A percentile compares a stretch with the other conserved stretches of the same genome.
Evolutionary conservation across 2,888 invertebrate genomes (phyloP).

Genomic region (Therioaphis trifolii): DNA sequence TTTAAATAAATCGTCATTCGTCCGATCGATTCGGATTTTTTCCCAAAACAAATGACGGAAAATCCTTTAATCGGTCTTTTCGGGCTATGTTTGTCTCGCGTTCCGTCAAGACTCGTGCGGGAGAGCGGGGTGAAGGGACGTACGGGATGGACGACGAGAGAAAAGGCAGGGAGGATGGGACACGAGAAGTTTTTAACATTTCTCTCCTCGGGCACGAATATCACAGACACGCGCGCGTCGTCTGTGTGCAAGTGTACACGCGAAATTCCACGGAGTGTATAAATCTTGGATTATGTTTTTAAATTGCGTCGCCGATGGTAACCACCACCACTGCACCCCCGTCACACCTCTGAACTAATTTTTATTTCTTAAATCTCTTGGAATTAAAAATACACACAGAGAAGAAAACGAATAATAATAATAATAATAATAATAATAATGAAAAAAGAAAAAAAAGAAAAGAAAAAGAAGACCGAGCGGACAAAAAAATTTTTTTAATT

Average conservation of each 20-base stretch:
- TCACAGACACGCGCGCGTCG: neutral
- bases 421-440: no score
- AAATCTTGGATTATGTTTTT: conserved; percentile 61
- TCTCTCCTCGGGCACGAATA: conserved; percentile 21
- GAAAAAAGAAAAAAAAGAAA: neutral
- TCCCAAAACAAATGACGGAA: conserved; percentile 8
- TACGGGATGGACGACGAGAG: no score
- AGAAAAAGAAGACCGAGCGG: conserved; percentile 29
- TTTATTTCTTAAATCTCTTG: conserved; percentile 59
- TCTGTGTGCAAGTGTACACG: conserved; percentile 26
- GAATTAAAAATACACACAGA: conserved; percentile 57
- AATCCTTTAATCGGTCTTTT: conserved; percentile 57
- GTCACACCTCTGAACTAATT: conserved; percentile 16
- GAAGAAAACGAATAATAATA: neutral
- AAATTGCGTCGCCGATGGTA: conserved; percentile 56
- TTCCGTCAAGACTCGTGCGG: no score
- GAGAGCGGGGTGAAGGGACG: neutral
- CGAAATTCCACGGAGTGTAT: conserved; percentile 8
- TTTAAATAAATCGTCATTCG: conserved; percentile 32
- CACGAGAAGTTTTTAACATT: conserved; percentile 50
- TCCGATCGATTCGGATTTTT: conserved; percentile 34
- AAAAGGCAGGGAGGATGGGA: no score
- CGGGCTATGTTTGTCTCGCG: conserved; percentile 29
- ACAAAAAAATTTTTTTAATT: conserved; percentile 48
- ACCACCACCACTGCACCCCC: neutral